Conservation (phyloP, 2,888 invertebrate genomes). For the Acanthosepion esculentum region DNA sequence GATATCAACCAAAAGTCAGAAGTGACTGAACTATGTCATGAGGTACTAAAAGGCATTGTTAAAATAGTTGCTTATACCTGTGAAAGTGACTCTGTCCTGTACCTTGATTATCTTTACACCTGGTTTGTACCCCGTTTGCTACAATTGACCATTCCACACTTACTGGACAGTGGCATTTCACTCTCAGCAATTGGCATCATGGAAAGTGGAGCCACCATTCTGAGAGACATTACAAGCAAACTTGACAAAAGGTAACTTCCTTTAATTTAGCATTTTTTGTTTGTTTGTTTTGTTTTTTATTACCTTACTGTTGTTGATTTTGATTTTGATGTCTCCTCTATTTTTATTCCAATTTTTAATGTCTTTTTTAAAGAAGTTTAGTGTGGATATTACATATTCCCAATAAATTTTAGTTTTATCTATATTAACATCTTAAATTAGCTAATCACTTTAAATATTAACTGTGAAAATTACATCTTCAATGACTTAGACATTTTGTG, state of each 20-base stretch:
- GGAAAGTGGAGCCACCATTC: background rate
- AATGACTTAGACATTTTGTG: too few relatives aligned
- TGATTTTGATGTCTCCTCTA: too few relatives aligned
- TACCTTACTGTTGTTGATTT: background rate
- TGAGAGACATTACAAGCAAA: constrained; percentile 38
- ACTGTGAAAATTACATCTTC: too few relatives aligned
- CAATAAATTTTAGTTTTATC: too few relatives aligned
- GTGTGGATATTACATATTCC: too few relatives aligned
- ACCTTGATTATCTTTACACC: background rate
- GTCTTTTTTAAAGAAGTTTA: too few relatives aligned
- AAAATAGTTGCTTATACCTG: background rate
- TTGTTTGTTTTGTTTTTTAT: background rate
- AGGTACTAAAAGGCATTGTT: background rate
- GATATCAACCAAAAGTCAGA: constrained; percentile 21
- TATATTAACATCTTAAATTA: too few relatives aligned
- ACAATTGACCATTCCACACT: constrained; percentile 11
- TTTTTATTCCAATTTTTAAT: too few relatives aligned
- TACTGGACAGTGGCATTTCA: background rate
- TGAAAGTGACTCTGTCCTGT: too few relatives aligned
- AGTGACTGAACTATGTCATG: constrained; percentile 16
- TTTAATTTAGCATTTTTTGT: background rate
- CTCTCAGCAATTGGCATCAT: background rate
- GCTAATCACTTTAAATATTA: too few relatives aligned
- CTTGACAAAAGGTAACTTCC: background rate
- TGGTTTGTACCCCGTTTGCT: constrained; percentile 38